Base-by-base conservation (phyloP, 2,797 vertebrate genomes). In the Pogoniulus pusillus region DNA sequence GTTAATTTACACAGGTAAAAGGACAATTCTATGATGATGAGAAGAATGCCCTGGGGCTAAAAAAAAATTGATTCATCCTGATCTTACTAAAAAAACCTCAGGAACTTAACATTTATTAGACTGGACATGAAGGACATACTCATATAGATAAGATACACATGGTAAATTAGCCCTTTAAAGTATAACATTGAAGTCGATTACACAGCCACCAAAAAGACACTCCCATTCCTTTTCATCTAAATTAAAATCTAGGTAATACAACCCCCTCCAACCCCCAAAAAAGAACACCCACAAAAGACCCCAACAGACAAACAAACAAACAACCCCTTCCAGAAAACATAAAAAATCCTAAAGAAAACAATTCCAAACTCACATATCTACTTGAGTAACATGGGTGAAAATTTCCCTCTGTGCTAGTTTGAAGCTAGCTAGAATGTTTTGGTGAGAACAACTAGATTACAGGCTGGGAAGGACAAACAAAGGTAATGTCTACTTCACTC, bases 21-120 rank as follows among this genome's bases (percentile, higher is more conserved):
- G 62, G 68, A 39, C 51, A 91, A 82, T 32, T 68, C 59, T 72
- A 16, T 75, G 75, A 89, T 74, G 39, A 70, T 58, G 37, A 80
- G 51, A 89, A 81, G 68, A 95, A 92, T 82, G 66, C 63, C 34
- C 39, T 63, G 10, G 74, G 83, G 72, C 88, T 26, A 23, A 49
- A 78, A 93, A 87, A 41, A 51, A 15, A 89, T 87, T 92, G 71
- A 87, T 94, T 91, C 75, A 93, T 87, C 58, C 76, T 3, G 5
- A 29, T 59, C 14, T 32, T 39, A 81, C 70, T 79, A 54, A 88
- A 69, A 95, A 60, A 29, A 2, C 34, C 34, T 34, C 65, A 85
- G 63, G 82, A 95, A 96, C 47, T 90, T 94, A 90, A 92, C 86
- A 90, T 95, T 94, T 95, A 96, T 96, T 95, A 93, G 94, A 91